Base-by-base conservation (phyloP, 2,888 invertebrate genomes). In the Ernsta delagoae region DNA sequence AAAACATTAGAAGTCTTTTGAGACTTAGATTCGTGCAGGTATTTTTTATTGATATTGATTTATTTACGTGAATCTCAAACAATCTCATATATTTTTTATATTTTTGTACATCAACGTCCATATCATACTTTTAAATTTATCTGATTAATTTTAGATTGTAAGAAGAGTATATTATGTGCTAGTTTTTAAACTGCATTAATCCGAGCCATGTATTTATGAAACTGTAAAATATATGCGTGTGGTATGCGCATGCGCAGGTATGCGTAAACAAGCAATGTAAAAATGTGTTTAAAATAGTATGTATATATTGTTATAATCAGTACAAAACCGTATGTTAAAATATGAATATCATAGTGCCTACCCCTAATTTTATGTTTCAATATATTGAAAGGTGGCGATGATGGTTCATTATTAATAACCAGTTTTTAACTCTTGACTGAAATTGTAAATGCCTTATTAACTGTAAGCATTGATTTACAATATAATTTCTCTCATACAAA, bases 141-240 rank as follows among this genome's bases (percentile, higher is more conserved):
- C 41, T 50, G 45, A 63, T 41, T 68, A 63, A 63, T 57, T 41
- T 50, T 69, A 69, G 62, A 31, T 63, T 59, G 11, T 63, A 63
- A 62, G 68, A 7, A 54, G 9, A 57, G 31, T 59, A 61, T 48
- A 50, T 70, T 61, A 59, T 50, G 16, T 64, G 57, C 48, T 70
- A 71, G 67, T 63, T 57, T 45, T 48, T 59, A 48, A 57, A 65
- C 16, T 39, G 48, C 66, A 83, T 73, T 75, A 91, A 92, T 92
- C 92, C 92, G 92, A 92, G 92, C 92, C 92, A 92, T 89, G 56
- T 68, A 57, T 90, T 81, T 83, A 76, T 79, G 75, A 75, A 80
- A 78, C 75, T 77, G 75, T 79, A 69, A 65, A 64, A 39, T 70
- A 66, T 24, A n/a, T n/a, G n/a, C n/a, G n/a, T n/a, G n/a, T n/a